phyloP scores from a whole-genome alignment of 2,888 invertebrate species.

The Caenorhabditis becei region DNA sequence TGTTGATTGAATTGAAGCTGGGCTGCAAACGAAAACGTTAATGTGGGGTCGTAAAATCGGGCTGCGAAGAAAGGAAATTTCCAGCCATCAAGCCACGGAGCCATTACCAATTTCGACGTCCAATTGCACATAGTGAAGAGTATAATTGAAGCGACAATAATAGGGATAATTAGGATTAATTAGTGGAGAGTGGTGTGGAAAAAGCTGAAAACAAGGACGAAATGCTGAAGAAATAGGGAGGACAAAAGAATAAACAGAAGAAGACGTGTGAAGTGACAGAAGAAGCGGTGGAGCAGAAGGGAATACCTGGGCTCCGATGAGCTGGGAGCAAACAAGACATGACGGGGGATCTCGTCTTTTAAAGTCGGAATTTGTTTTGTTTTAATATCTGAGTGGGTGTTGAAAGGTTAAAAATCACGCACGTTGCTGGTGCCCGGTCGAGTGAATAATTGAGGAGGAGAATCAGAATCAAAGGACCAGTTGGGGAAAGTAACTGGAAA shows the following conservation, averaged over 20 bases:
- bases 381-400: conserved; percentile 11
- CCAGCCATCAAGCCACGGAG: not conserved
- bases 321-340: not conserved
- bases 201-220: conserved; percentile 4
- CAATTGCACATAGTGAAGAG: conserved; percentile 23
- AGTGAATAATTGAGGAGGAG: conserved; percentile 8
- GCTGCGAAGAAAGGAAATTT: conserved; percentile 1
- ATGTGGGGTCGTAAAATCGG: not conserved
- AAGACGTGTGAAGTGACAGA: conserved; percentile 9
- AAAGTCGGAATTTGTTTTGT: not conserved
- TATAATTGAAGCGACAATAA: not conserved
- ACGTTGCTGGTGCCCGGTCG: not conserved
- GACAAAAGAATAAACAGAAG: not conserved
- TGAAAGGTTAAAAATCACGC: conserved; percentile 2
- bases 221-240: not conserved
- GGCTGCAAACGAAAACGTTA: conserved; percentile 31
- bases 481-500: not conserved
- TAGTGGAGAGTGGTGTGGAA: conserved; percentile 1
- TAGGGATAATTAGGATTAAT: conserved; percentile 3
- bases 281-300: conserved; percentile 10
- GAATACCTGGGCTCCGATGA: conserved; percentile 1
- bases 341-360: not conserved
- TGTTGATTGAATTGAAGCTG: conserved; percentile 37
- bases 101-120: conserved; percentile 18
- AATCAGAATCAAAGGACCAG: not conserved